Evolutionary conservation across 2,113 vertebrate species (phyloP).

Genomic region (Cyprinodon variegatus): DNA sequence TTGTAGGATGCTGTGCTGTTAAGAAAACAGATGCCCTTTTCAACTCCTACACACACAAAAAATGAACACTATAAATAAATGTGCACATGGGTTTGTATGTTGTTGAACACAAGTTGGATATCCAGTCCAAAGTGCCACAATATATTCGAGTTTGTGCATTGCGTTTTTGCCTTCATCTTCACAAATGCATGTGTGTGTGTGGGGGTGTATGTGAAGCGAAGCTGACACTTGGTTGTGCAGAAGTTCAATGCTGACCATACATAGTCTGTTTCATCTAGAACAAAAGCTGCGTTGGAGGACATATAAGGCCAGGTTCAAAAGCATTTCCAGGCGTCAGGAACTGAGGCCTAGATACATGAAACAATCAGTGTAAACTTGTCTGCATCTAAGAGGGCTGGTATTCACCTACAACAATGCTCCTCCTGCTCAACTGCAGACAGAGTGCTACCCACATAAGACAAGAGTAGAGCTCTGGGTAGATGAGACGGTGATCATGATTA

Average conservation of each 20-base stretch:
- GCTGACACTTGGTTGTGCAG: slow-evolving; percentile 67
- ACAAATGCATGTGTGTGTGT: slow-evolving; percentile 42
- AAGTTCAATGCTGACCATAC: slow-evolving; percentile 74
- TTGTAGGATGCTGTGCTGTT: slow-evolving; percentile 56
- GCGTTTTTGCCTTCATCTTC: slow-evolving; percentile 49
- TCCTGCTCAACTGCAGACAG: slow-evolving; percentile 28
- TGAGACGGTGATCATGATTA: slow-evolving; percentile 64
- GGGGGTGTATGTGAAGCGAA: slow-evolving; percentile 49
- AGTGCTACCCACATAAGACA: slow-evolving; percentile 40
- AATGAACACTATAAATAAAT: slow-evolving; percentile 23
- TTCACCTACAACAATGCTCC: slow-evolving; percentile 63
- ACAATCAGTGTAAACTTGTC: slow-evolving; percentile 80
- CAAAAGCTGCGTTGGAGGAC: slow-evolving; percentile 79
- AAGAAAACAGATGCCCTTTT: slow-evolving; percentile 51
- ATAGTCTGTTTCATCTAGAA: slow-evolving; percentile 86
- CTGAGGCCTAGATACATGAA: slow-evolving; percentile 75
- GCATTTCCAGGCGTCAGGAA: slow-evolving; percentile 67
- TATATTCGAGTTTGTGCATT: slow-evolving; percentile 23
- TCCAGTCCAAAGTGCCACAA: slow-evolving; percentile 25
- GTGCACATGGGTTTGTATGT: slow-evolving; percentile 41
- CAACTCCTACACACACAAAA: slow-evolving; percentile 1
- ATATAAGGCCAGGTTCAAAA: slow-evolving; percentile 81
- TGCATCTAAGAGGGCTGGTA: slow-evolving; percentile 67
- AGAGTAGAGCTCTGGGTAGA: slow-evolving; percentile 59
- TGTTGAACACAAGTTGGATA: slow-evolving; percentile 49